These are phyloP conservation scores for Platyrinchus mystaceus DNA, from an alignment of 2,797 vertebrate genomes.

Conservation along the genomic window DNA sequence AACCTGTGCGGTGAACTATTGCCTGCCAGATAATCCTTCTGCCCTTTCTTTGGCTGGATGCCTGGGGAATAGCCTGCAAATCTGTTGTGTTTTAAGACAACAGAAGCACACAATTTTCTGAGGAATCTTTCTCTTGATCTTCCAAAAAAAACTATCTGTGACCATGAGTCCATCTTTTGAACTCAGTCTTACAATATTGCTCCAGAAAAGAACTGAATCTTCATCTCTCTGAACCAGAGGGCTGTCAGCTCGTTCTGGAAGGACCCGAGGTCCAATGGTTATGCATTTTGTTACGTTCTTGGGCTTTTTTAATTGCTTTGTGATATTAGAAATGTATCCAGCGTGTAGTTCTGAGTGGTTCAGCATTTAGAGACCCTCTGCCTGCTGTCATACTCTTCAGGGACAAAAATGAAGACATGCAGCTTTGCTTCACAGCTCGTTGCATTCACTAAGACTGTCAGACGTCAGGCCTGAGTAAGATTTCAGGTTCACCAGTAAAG, in stretches of 20 bases:
- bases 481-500: not conserved
- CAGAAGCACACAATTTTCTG: not conserved
- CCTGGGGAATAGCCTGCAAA: not conserved
- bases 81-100: conserved; percentile 14
- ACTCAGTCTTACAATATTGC: not conserved
- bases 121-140: conserved; percentile 27
- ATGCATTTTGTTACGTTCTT: not conserved
- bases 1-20: not conserved
- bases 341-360: not conserved
- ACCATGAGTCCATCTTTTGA: not conserved
- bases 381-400: not conserved
- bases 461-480: not conserved
- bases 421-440: not conserved
- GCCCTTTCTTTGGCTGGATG: not conserved
- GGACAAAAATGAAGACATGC: not conserved
- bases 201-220: not conserved
- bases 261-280: not conserved
- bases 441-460: not conserved
- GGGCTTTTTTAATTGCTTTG: not conserved
- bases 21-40: conserved; percentile 3
- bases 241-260: not conserved
- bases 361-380: not conserved
- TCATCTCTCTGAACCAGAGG: not conserved
- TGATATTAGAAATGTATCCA: not conserved
- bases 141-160: conserved; percentile 35